Percentiles rank a stretch among this genome's conserved stretches.
Evolutionary conservation across 2,888 invertebrate genomes (phyloP).

Genomic region (Diadegma fenestrale): DNA sequence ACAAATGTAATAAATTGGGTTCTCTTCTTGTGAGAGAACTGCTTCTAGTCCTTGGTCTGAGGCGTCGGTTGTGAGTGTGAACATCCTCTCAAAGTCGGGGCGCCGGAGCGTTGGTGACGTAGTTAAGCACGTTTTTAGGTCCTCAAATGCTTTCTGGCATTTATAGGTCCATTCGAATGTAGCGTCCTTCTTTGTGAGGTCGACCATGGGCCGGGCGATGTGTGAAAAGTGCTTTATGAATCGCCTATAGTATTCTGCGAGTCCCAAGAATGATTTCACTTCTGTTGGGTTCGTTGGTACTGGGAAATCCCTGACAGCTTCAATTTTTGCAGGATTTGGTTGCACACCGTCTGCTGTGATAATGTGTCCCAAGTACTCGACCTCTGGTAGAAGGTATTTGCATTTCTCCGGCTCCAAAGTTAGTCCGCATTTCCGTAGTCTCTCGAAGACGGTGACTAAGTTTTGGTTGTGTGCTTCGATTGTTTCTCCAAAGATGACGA

Average conservation of each 20-base stretch:
- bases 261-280: slow-evolving; percentile 74
- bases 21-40: slow-evolving; percentile 78
- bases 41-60: slow-evolving; percentile 75
- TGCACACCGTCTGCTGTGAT: slow-evolving; percentile 67
- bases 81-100: slow-evolving; percentile 70
- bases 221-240: slow-evolving; percentile 74
- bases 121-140: slow-evolving; percentile 58
- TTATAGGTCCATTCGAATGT: slow-evolving; percentile 59
- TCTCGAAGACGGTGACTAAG: too few relatives aligned
- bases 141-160: slow-evolving; percentile 65
- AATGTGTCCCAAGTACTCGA: slow-evolving; percentile 72
- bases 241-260: slow-evolving; percentile 74
- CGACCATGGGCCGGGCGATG: slow-evolving; percentile 68
- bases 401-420: too few relatives aligned
- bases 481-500: too few relatives aligned
- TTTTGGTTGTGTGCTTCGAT: too few relatives aligned
- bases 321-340: slow-evolving; percentile 69
- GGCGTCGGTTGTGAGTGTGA: slow-evolving; percentile 76
- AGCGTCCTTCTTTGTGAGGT: slow-evolving; percentile 70
- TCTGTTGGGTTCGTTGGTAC: slow-evolving; percentile 72
- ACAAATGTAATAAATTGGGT: slow-evolving; percentile 78
- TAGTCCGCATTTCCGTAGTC: too few relatives aligned
- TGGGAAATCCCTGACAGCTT: slow-evolving; percentile 71
- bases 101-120: too few relatives aligned
- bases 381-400: too few relatives aligned